A percentile compares a stretch with the other conserved stretches of the same genome.
phyloP scores from a whole-genome alignment of 2,113 vertebrate genomes.

The Lonchura striata region DNA sequence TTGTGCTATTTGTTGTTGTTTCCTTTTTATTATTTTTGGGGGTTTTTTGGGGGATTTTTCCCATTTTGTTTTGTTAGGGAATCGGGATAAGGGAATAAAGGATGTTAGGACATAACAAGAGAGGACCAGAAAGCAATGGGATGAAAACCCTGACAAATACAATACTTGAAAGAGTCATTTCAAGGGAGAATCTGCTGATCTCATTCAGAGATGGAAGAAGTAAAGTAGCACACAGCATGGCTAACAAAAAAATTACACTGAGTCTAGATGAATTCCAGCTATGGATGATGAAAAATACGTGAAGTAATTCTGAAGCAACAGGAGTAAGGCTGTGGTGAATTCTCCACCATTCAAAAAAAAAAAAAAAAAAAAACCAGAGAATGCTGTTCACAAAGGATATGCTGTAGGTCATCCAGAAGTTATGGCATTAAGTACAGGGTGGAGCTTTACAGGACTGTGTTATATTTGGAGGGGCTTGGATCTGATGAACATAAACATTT shows the following conservation, averaged over 20 bases:
- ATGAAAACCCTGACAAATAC: not conserved
- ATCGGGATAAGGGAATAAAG: not conserved
- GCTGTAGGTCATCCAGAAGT: not conserved
- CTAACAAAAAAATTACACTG: not conserved
- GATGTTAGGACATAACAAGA: not conserved
- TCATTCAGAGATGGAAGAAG: not conserved
- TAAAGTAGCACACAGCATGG: not conserved
- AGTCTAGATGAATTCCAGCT: not conserved
- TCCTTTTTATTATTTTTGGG: not conserved
- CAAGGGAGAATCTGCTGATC: not conserved
- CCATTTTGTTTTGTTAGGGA: not conserved
- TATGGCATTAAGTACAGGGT: not conserved
- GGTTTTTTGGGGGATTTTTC: not conserved
- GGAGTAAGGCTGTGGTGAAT: not conserved
- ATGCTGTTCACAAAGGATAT: not conserved
- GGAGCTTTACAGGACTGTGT: not conserved
- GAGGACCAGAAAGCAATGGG: not conserved
- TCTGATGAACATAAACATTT: slow-evolving; percentile 9
- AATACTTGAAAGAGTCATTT: not conserved
- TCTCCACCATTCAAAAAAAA: not conserved
- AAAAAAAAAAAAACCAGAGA: not conserved
- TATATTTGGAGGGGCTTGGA: not conserved
- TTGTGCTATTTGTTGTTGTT: not conserved
- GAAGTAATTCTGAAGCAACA: not conserved
- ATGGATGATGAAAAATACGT: not conserved